phyloP scores from a whole-genome alignment of 2,888 invertebrate genomes.

The Panzeria rudis region DNA sequence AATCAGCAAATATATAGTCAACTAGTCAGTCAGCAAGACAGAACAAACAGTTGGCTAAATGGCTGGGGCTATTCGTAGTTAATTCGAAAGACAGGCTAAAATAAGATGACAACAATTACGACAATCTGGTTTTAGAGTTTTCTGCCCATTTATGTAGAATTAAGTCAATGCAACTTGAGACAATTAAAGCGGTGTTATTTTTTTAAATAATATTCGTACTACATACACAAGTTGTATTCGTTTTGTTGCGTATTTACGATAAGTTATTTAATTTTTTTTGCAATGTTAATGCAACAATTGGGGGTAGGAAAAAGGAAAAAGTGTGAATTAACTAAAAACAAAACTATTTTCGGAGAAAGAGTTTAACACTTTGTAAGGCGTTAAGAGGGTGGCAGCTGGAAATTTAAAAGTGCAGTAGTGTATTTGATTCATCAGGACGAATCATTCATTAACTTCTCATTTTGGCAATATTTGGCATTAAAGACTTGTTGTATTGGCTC shows the following conservation, averaged over 20 bases:
- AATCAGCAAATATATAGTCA: conserved; percentile 17
- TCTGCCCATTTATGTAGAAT: conserved; percentile 71
- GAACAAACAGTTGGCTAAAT: not conserved
- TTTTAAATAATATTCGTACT: not conserved
- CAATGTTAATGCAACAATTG: conserved; percentile 44
- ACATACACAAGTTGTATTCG: too few species aligned
- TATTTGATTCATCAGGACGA: not conserved
- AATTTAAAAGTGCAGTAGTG: not conserved
- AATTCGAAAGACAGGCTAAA: conserved; percentile 38
- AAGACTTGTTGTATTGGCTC: conserved; percentile 56
- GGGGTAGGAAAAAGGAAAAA: conserved; percentile 24
- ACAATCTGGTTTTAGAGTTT: conserved; percentile 67
- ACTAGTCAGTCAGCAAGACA: conserved; percentile 13
- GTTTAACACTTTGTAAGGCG: not conserved
- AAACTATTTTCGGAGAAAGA: not conserved
- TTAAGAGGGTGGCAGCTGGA: conserved; percentile 15
- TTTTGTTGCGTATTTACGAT: conserved; percentile 32
- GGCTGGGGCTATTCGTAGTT: conserved; percentile 13
- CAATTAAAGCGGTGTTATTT: conserved; percentile 65
- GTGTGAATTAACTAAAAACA: conserved; percentile 6
- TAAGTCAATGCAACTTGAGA: conserved; percentile 70
- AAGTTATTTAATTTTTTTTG: conserved; percentile 18
- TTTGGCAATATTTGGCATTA: conserved; percentile 62
- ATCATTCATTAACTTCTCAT: conserved; percentile 23
- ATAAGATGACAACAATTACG: conserved; percentile 59